Conservation (phyloP, 2,888 invertebrate genomes). For the Muschampia plurimacula region DNA sequence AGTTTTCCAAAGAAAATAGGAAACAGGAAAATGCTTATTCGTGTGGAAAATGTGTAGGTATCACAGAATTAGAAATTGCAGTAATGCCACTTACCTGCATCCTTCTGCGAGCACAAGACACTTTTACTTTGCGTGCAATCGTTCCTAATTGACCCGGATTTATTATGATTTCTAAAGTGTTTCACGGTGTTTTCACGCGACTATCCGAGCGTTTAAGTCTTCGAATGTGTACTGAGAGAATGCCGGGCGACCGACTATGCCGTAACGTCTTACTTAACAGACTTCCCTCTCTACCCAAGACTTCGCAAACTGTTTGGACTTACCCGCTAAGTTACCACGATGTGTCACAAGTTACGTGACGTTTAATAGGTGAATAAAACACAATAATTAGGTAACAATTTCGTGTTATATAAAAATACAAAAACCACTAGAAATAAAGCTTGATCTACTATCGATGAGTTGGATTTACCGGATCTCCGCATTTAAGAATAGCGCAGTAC, state of each 20-base stretch:
- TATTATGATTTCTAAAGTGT: slow-evolving; percentile 63
- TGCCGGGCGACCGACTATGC: slow-evolving; percentile 66
- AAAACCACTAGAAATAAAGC: slow-evolving; percentile 11
- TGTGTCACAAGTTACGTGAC: slow-evolving; percentile 47
- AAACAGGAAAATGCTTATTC: slow-evolving; percentile 52
- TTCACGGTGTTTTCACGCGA: slow-evolving; percentile 55
- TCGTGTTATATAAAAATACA: slow-evolving; percentile 37
- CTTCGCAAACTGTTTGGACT: slow-evolving; percentile 30
- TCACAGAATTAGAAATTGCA: slow-evolving; percentile 57
- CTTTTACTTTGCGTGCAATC: slow-evolving; percentile 59
- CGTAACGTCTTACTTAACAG: slow-evolving; percentile 83
- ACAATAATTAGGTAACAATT: slow-evolving; percentile 36
- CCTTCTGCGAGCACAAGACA: slow-evolving; percentile 53
- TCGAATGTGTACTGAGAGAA: slow-evolving; percentile 66
- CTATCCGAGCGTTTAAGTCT: slow-evolving; percentile 63
- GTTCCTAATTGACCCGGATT: slow-evolving; percentile 68
- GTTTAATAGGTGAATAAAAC: slow-evolving; percentile 46
- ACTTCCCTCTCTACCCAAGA: slow-evolving; percentile 52
- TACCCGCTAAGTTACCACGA: slow-evolving; percentile 35
- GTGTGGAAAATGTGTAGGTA: slow-evolving; percentile 7
- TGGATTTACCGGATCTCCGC: background rate
- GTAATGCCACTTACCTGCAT: slow-evolving; percentile 70
- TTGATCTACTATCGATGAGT: background rate
- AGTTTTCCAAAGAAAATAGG: slow-evolving; percentile 10
- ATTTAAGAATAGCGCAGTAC: background rate